Evolutionary conservation across 2,113 vertebrate genomes (phyloP).

Genomic region (Acanthochromis polyacanthus): DNA sequence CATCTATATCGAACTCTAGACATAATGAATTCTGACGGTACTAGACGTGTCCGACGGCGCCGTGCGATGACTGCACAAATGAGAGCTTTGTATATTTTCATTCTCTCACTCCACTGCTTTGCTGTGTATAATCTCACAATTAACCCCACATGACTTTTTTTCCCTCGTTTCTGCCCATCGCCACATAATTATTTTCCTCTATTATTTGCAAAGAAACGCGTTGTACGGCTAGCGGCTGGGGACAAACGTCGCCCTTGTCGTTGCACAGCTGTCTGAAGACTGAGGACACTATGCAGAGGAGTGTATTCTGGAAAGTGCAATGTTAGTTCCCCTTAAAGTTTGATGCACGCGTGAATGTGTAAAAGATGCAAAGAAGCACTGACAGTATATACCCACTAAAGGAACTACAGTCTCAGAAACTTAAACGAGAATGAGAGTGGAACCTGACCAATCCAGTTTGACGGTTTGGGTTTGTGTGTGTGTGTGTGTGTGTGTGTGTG

Average conservation of each 20-base stretch:
- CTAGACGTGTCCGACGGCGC: constrained; percentile 48
- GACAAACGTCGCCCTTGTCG: neutral
- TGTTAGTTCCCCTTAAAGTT: constrained; percentile 15
- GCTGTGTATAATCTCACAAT: constrained; percentile 66
- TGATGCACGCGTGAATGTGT: constrained; percentile 18
- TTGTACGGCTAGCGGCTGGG: constrained; percentile 5
- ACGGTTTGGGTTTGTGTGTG: constrained; percentile 35
- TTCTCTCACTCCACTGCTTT: constrained; percentile 69
- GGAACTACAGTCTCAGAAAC: constrained; percentile 13
- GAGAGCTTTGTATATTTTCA: constrained; percentile 56
- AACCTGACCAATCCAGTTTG: constrained; percentile 42
- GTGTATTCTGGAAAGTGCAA: constrained; percentile 19
- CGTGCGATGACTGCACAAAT: constrained; percentile 52
- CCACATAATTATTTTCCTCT: constrained; percentile 1
- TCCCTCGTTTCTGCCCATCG: constrained; percentile 25
- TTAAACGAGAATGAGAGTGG: neutral
- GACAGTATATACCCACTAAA: constrained; percentile 11
- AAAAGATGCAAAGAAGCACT: constrained; percentile 29
- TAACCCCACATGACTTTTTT: constrained; percentile 41
- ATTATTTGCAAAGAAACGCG: neutral
- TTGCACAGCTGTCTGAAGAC: constrained; percentile 46
- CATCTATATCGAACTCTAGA: constrained; percentile 66
- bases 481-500: constrained; percentile 13
- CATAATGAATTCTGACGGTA: constrained; percentile 28
- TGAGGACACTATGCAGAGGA: constrained; percentile 36